phyloP scores from a whole-genome alignment of 2,888 invertebrate species.

The Steinernema hermaphroditum region DNA sequence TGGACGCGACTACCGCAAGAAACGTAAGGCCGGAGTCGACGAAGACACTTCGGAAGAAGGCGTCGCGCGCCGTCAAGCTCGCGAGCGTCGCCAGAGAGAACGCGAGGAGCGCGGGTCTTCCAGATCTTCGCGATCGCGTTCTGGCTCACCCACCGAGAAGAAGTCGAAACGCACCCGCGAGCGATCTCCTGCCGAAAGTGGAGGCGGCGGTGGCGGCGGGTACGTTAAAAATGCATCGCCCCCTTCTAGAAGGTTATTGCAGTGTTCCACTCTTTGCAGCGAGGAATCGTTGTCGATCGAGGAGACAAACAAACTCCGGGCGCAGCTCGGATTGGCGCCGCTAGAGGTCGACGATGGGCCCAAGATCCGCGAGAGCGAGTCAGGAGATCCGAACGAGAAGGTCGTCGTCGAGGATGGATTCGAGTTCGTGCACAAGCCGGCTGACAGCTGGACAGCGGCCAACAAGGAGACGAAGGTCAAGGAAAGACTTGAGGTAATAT shows the following conservation, averaged over 20 bases:
- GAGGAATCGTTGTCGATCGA: slow-evolving; percentile 62
- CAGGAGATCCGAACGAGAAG: slow-evolving; percentile 64
- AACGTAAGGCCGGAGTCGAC: slow-evolving; percentile 9
- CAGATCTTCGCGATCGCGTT: neutral
- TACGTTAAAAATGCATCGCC: neutral
- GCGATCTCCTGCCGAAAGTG: neutral
- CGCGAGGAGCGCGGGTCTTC: neutral
- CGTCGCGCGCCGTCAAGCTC: neutral
- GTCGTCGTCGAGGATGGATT: slow-evolving; percentile 70
- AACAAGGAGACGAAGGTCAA: slow-evolving; percentile 80
- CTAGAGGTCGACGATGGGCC: slow-evolving; percentile 73
- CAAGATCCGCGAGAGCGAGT: slow-evolving; percentile 53
- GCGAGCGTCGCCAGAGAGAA: neutral
- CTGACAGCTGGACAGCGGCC: slow-evolving; percentile 72
- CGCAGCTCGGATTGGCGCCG: slow-evolving; percentile 90
- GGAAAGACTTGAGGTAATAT: slow-evolving; percentile 73
- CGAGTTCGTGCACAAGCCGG: slow-evolving; percentile 69
- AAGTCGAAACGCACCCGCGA: neutral
- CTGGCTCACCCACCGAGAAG: neutral
- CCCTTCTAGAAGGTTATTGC: neutral
- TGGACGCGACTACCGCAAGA: slow-evolving; percentile 23
- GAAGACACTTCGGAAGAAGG: slow-evolving; percentile 16
- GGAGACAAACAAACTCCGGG: slow-evolving; percentile 75
- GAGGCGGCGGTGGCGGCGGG: slow-evolving; percentile 4
- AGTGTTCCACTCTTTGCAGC: neutral